Evolutionary conservation across 35 echinoderm and acorn worm species (phyloP).

Genomic region (Hemicentrotus pulcherrimus): DNA sequence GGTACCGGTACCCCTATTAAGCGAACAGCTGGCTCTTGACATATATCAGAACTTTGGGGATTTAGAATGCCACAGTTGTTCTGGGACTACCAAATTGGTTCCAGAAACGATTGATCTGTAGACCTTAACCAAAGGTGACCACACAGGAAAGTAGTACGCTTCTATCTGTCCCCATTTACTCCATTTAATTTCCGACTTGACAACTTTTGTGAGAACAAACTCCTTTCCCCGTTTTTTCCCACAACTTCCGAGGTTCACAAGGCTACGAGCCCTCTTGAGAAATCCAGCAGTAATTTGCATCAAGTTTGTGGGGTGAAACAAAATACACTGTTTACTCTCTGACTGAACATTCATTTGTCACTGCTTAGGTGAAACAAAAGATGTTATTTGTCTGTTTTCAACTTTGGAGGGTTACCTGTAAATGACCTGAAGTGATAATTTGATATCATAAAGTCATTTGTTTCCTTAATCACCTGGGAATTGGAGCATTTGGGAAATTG

Average conservation of each 20-base stretch:
- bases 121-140: not conserved
- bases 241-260: not conserved
- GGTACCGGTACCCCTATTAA: not conserved
- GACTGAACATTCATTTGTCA: not conserved
- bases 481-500: not conserved
- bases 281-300: not conserved
- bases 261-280: not conserved
- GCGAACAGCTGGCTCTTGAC: not conserved
- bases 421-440: not conserved
- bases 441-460: constrained; percentile 19
- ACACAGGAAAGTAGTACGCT: not conserved
- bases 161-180: not conserved
- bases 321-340: not conserved
- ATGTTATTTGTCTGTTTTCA: not conserved
- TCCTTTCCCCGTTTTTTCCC: not conserved
- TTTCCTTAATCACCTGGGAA: not conserved
- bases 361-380: constrained; percentile 9
- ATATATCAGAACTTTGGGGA: not conserved
- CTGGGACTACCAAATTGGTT: not conserved
- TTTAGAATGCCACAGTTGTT: not conserved
- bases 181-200: not conserved
- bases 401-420: constrained; percentile 1
- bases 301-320: not conserved
- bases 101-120: not conserved
- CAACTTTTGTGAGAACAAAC: not conserved